Evolutionary conservation across 92 coral and sea anemone species (phyloP), one percentile per base, ranked within the genome.

Genomic region (Meandrina meandrites): DNA sequence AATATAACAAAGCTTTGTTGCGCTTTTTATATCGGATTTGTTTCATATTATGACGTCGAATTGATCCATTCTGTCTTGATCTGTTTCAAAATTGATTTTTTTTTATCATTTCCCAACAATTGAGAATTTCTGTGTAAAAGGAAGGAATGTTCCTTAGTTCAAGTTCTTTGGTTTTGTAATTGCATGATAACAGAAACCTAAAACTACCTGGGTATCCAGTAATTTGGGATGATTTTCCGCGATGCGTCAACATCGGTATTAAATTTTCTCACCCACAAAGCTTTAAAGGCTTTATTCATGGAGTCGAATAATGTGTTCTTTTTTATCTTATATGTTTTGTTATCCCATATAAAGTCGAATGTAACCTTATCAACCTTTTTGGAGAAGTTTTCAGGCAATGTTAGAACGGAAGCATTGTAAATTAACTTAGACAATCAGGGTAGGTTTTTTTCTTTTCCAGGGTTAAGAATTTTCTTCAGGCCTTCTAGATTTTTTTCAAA

Each of bases 191-290:
- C 1, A 37, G 3, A 27, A 53, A 78, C 68, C 16, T 32, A 31
- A 31, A 28, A n/a, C 68, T 51, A 4, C 47, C 82, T 21, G 2
- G 27, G 32, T 77, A 42, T 77, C 27, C 60, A 50, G 81, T 50
- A 77, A 27, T 77, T 77, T 77, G 82, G 82, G 27, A 56, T 79
- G 82, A 79, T 79, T 54, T 79, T 79, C 82, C 82, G 57, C 22
- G 68, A 71, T 12, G 70, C 60, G 4, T 79, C 18, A 1, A 32
- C 60, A 11, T 32, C 82, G 24, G 60, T 79, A 34, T 54, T 54
- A 16, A 79, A 56, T 76, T 40, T 48, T 50, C n/a, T 53, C 36
- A n/a, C 68, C 68, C 81, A 45, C 14, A 60, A 76, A 76, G 79
- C 58, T 40, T 40, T 76, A 30, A 76, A 78, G 81, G 81, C 68